phyloP scores from a whole-genome alignment of 2,113 vertebrate genomes.

The Caracal caracal region DNA sequence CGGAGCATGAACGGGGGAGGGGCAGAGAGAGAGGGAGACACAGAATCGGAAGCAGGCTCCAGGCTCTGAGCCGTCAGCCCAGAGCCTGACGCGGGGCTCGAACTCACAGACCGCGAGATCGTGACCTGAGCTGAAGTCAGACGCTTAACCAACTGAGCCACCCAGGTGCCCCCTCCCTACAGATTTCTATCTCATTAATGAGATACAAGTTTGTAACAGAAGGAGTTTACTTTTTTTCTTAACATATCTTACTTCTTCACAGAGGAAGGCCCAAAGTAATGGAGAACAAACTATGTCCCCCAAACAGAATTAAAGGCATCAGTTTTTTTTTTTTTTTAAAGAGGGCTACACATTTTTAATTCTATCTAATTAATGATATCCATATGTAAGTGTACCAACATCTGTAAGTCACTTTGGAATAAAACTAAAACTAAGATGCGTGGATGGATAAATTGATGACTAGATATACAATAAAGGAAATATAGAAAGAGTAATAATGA shows the following conservation, averaged over 20 bases:
- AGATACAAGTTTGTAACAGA: slow-evolving; percentile 21
- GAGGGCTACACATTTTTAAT: background rate
- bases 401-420: slow-evolving; percentile 10
- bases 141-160: too few species aligned
- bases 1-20: too few species aligned
- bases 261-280: slow-evolving; percentile 40
- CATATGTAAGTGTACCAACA: background rate
- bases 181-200: slow-evolving; percentile 48
- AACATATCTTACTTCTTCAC: slow-evolving; percentile 38
- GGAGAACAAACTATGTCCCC: background rate
- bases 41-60: too few species aligned
- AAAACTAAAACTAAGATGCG: slow-evolving; percentile 13
- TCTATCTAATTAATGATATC: slow-evolving; percentile 29
- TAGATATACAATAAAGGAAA: slow-evolving; percentile 35
- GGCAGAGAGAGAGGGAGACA: too few species aligned
- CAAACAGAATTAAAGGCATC: background rate
- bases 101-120: too few species aligned
- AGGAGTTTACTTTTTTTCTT: slow-evolving; percentile 1
- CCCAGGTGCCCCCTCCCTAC: too few species aligned
- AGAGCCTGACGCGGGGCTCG: too few species aligned
- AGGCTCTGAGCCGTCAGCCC: too few species aligned
- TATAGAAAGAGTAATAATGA: background rate
- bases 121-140: too few species aligned
- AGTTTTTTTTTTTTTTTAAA: background rate
- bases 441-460: background rate